Base-by-base conservation (phyloP, 2,797 vertebrate species). In the Poeciliopsis infans region DNA sequence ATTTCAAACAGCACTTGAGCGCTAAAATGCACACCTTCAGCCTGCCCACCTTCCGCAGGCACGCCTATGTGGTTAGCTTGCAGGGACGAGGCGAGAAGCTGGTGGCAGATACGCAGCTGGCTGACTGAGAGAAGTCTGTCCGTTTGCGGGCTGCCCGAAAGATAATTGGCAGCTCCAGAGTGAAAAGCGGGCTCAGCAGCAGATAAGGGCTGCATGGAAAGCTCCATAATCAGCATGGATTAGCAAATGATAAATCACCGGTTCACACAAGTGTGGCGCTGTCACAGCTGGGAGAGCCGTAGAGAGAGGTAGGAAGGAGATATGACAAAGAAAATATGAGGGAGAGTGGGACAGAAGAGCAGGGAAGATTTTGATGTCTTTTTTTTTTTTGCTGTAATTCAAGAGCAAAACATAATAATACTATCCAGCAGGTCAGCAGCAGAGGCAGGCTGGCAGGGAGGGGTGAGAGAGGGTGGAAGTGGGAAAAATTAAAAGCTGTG, bases 191-290 rank as follows among this genome's bases (percentile, higher is more conserved):
- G 90, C 94, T 95, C 94, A 94, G 93, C 93, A 92, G 92, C 91
- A 93, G 95, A 96, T 96, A 95, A 95, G 93, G 85, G 88, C 84
- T 79, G 85, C 83, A 88, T 89, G 91, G 87, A 94, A 94, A 93
- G 93, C 94, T 91, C 90, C 89, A 83, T 90, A 95, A 95, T 95
- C 93, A 93, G 91, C 90, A 76, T 74, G 94, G 94, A 95, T 94
- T 95, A 95, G 92, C 91, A 85, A 94, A 94, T 91, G 92, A 95
- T 95, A 93, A 93, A 95, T 95, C 91, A 92, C 71, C 89, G 82
- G 89, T 92, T 94, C 93, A 93, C 86, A 81, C 75, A 90, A 93
- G 93, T 92, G 83, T 59, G 73, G 73, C 88, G 90, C 93, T 91
- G 93, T 93, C 93, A 92, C 85, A 87, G 93, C 87, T 83, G 86